Percentiles rank a stretch among this genome's conserved stretches.
phyloP scores from a whole-genome alignment of 2,113 vertebrate species.

The Okapia johnstoni region DNA sequence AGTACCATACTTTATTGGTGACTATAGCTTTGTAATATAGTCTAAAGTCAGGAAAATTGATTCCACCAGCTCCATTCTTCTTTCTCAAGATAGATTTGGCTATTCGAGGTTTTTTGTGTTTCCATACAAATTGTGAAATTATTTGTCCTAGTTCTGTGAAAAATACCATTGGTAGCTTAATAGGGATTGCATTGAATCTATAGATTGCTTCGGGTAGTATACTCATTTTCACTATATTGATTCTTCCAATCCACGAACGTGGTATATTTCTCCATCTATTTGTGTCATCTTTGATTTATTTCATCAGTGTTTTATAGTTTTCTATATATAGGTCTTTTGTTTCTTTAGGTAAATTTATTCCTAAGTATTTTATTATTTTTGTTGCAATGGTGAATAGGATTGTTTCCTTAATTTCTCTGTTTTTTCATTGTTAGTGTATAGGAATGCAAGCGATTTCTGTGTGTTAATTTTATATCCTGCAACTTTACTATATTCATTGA shows the following conservation, averaged over 20 bases:
- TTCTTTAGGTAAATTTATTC: not conserved
- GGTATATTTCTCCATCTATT: not conserved
- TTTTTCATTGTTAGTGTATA: not conserved
- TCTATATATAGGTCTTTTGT: not conserved
- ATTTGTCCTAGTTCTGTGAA: not conserved
- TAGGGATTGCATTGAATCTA: not conserved
- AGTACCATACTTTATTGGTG: not conserved
- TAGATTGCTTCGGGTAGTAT: not conserved
- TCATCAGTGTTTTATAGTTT: not conserved
- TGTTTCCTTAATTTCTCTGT: not conserved
- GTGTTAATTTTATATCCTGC: not conserved
- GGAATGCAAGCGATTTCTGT: not conserved
- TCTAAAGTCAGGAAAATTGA: not conserved
- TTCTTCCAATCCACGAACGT: not conserved
- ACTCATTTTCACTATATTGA: not conserved
- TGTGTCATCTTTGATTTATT: not conserved
- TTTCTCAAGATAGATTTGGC: not conserved
- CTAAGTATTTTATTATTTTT: not conserved
- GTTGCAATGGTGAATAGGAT: not conserved
- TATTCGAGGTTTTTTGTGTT: not conserved
- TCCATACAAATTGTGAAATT: not conserved
- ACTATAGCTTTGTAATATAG: not conserved
- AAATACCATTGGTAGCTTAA: not conserved
- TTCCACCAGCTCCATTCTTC: not conserved
- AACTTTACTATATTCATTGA: not conserved